Conservation (phyloP, 2,888 invertebrate genomes). For the Palloptera scutellata region DNA sequence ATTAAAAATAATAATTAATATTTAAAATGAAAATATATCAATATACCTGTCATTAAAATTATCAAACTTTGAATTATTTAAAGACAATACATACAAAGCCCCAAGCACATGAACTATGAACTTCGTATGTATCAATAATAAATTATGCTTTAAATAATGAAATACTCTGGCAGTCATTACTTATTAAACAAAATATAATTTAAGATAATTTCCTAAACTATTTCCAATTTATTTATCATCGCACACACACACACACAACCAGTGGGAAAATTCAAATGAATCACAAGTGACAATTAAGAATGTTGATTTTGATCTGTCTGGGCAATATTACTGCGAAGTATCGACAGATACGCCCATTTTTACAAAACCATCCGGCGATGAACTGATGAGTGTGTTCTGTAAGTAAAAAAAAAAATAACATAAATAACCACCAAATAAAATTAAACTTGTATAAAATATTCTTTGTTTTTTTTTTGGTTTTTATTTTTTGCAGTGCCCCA, state of each 20-base stretch:
- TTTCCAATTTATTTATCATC: no score
- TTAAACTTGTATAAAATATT: conserved; percentile 18
- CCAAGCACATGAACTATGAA: no score
- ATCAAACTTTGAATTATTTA: no score
- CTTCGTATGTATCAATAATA: no score
- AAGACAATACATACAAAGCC: no score
- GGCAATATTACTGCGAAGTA: conserved; percentile 82
- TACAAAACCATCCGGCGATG: conserved; percentile 79
- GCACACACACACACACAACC: not conserved
- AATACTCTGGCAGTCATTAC: no score
- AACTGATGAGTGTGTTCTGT: conserved; percentile 83
- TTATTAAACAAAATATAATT: no score
- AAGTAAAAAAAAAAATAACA: conserved; percentile 61
- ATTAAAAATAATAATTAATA: no score
- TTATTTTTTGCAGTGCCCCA: conserved; percentile 70
- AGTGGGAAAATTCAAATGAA: conserved; percentile 61
- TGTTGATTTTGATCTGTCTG: conserved; percentile 80
- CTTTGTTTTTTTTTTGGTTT: not conserved
- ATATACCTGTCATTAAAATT: no score
- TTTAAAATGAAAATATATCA: no score
- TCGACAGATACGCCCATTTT: conserved; percentile 83
- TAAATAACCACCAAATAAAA: conserved; percentile 11
- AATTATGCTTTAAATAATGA: no score
- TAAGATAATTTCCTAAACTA: no score
- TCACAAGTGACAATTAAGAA: conserved; percentile 69